Base-by-base conservation (phyloP, 2,888 invertebrate species). In the Scaptomyza polygonia region DNA sequence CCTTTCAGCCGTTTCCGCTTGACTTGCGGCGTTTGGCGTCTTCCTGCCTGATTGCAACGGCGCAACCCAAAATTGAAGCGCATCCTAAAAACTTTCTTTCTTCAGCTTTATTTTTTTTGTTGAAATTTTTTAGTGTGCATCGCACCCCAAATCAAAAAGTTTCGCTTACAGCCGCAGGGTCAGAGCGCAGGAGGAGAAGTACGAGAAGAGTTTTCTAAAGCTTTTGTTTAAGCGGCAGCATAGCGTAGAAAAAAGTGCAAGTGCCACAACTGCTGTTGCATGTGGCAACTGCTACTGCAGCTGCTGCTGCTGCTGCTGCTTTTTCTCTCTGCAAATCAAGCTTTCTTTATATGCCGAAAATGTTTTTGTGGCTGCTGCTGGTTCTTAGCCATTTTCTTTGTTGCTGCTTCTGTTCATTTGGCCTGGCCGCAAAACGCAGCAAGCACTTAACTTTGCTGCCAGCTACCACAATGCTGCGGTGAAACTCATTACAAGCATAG, bases 401-500 rank as follows among this genome's bases (percentile, higher is more conserved):
- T n/a, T 34, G 34, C 34, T 36, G 8, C 36, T 53, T 51, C 58
- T 76, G 86, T 82, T 82, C 88, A 79, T 87, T 87, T 87, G 57
- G 77, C 65, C 54, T 45, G 55, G 86, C 88, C 88, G 51, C 88
- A 83, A 88, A 88, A 88, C 70, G 75, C 86, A 71, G 84, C 83
- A 86, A 86, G 86, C 88, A 88, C 88, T 88, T 86, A 88, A 84
- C 86, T 88, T 83, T 79, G 62, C 48, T 73, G 58, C 78, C 86
- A 76, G 83, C 72, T 72, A 64, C 88, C 88, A 73, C 79, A 87
- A 85, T 75, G 67, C 80, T 87, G 88, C 65, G 86, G 86, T 72
- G 47, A 87, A 88, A 88, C 88, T 86, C 86, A 88, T 86, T 86
- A 88, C 79, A 81, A 81, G 83, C 84, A 86, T 86, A 88, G 88